Conservation (phyloP, 1,140 invertebrate genomes). For the Drosophila pandora region DNA sequence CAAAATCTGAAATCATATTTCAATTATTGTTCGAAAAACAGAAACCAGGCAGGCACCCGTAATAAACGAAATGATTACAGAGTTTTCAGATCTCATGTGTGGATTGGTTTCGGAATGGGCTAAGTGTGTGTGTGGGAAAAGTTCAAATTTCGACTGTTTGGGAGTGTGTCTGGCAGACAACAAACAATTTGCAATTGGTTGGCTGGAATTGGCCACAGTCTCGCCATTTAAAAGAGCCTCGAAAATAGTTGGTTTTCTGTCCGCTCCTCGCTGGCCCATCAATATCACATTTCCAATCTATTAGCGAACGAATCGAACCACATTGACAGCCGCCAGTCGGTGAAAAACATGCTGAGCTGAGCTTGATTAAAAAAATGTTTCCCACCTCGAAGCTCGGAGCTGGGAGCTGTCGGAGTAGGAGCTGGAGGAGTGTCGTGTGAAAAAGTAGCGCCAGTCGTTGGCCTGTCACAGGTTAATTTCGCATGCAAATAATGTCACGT, state of each 20-base stretch:
- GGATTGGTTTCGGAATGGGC: conserved; percentile 2
- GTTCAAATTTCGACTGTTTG: conserved; percentile 5
- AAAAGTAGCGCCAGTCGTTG: conserved; percentile 23
- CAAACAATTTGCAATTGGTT: conserved; percentile 33
- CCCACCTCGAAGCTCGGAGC: not conserved
- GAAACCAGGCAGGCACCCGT: conserved; percentile 21
- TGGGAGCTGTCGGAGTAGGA: not conserved
- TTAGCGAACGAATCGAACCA: conserved; percentile 24
- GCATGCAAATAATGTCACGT: conserved; percentile 80
- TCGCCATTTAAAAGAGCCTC: conserved; percentile 5
- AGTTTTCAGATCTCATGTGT: not conserved
- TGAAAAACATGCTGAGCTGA: conserved; percentile 2
- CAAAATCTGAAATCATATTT: conserved; percentile 69
- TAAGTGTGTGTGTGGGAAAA: conserved; percentile 3
- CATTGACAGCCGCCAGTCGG: conserved; percentile 9
- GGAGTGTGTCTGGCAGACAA: conserved; percentile 3
- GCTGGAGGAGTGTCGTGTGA: conserved; percentile 10
- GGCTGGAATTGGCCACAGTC: conserved; percentile 17
- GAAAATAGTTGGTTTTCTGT: conserved; percentile 13
- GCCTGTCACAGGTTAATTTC: conserved; percentile 75
- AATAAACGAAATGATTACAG: conserved; percentile 49
- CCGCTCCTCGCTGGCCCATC: conserved; percentile 1
- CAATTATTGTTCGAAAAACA: conserved; percentile 60
- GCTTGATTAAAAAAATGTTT: conserved; percentile 41
- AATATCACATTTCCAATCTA: conserved; percentile 46